These are phyloP conservation scores for Hipparchia semele DNA, from an alignment of 2,888 invertebrate species.

Conservation along the genomic window DNA sequence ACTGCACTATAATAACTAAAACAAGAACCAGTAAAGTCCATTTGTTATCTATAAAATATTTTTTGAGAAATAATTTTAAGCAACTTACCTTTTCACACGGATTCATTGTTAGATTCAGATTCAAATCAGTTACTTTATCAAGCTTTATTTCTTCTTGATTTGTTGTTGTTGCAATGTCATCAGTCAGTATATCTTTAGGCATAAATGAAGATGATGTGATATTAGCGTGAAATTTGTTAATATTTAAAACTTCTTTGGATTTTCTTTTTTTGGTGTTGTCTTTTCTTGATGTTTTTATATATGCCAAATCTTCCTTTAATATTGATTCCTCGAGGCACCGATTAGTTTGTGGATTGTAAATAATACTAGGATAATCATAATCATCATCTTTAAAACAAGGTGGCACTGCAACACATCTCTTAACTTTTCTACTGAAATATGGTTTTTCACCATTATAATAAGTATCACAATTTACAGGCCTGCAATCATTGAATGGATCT, in stretches of 20 bases:
- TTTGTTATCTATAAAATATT: constrained; percentile 47
- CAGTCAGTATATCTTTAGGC: constrained; percentile 29
- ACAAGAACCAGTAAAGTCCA: constrained; percentile 50
- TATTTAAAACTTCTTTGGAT: constrained; percentile 56
- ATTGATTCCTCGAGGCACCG: constrained; percentile 53
- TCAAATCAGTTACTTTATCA: neutral
- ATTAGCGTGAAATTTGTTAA: constrained; percentile 44
- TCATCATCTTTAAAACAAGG: constrained; percentile 48
- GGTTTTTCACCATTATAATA: constrained; percentile 64
- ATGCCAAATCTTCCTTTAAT: constrained; percentile 54
- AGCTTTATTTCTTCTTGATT: constrained; percentile 3
- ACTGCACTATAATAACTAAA: constrained; percentile 56
- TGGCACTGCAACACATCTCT: constrained; percentile 55
- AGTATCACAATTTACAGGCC: constrained; percentile 65
- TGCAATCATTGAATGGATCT: constrained; percentile 65
- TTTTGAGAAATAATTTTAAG: constrained; percentile 30
- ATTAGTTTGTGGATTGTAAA: constrained; percentile 61
- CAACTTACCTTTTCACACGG: constrained; percentile 11
- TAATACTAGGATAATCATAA: constrained; percentile 45
- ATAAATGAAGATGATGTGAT: constrained; percentile 18
- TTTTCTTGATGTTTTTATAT: constrained; percentile 50
- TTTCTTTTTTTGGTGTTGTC: constrained; percentile 41
- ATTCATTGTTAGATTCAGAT: neutral
- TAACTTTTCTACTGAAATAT: constrained; percentile 50
- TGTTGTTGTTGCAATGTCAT: constrained; percentile 20